Evolutionary conservation across 1,140 invertebrate species (phyloP).

Genomic region (Chrysomallon squamiferum): DNA sequence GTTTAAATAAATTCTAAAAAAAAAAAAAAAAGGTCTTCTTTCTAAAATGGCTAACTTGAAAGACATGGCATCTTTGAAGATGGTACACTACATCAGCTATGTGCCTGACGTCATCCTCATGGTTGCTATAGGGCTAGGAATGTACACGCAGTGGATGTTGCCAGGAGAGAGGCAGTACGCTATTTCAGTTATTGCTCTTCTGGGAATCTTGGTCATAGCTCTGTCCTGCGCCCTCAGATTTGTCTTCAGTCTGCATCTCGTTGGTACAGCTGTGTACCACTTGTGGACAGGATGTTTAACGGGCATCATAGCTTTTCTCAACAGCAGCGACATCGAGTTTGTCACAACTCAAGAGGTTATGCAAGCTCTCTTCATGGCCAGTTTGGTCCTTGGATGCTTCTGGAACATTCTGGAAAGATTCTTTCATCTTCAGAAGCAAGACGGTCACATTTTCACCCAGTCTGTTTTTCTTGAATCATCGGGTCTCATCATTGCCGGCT

Average conservation of each 20-base stretch:
- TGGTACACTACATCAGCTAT: slow-evolving; percentile 37
- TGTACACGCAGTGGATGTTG: slow-evolving; percentile 52
- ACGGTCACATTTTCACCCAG: slow-evolving; percentile 32
- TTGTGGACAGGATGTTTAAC: slow-evolving; percentile 58
- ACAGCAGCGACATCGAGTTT: slow-evolving; percentile 37
- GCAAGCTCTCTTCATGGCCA: slow-evolving; percentile 50
- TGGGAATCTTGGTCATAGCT: slow-evolving; percentile 52
- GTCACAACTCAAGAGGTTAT: slow-evolving; percentile 46
- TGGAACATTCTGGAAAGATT: slow-evolving; percentile 47
- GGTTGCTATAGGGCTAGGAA: slow-evolving; percentile 51
- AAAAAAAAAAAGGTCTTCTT: no score
- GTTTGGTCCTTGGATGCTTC: slow-evolving; percentile 41
- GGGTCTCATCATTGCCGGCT: slow-evolving; percentile 50
- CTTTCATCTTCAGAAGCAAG: slow-evolving; percentile 29
- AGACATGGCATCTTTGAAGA: slow-evolving; percentile 21
- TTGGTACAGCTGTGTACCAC: slow-evolving; percentile 47
- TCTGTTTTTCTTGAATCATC: slow-evolving; percentile 45
- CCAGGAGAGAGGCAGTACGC: slow-evolving; percentile 34
- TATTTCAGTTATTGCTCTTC: slow-evolving; percentile 43
- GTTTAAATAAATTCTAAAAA: no score
- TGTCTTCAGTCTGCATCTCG: slow-evolving; percentile 44
- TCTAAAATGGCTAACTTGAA: slow-evolving; percentile 16
- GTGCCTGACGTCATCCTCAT: slow-evolving; percentile 46
- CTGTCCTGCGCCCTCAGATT: slow-evolving; percentile 51
- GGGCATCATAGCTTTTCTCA: slow-evolving; percentile 53